Evolutionary conservation across 2,888 invertebrate genomes (phyloP).

Genomic region (Drosophila multiciliata): DNA sequence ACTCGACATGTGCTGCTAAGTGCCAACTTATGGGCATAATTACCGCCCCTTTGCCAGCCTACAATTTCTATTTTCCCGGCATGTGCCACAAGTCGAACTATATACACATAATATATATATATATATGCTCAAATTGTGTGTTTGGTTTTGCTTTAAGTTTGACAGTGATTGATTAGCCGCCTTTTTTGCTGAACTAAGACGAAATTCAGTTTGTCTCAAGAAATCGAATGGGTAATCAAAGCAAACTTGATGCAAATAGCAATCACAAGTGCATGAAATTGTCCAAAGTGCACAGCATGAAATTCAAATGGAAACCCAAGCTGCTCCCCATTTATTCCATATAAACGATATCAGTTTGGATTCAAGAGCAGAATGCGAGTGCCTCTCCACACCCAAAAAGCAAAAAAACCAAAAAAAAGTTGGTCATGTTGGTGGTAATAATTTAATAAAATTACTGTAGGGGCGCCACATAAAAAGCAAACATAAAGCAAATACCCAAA

Average conservation of each 20-base stretch:
- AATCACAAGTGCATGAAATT: background rate
- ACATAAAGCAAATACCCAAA: constrained; percentile 38
- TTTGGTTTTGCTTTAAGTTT: constrained; percentile 4
- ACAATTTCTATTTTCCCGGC: constrained; percentile 14
- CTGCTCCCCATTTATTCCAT: background rate
- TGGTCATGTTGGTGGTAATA: constrained; percentile 25
- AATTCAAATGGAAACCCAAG: background rate
- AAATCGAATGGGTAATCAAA: constrained; percentile 4
- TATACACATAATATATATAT: background rate
- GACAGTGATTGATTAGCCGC: constrained; percentile 64
- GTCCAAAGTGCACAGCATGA: background rate
- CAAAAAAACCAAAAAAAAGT: background rate
- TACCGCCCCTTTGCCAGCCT: constrained; percentile 41
- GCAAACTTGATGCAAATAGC: background rate
- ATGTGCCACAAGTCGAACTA: constrained; percentile 49
- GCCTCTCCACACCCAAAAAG: background rate
- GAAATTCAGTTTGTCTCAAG: background rate
- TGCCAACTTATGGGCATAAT: constrained; percentile 63
- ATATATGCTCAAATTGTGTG: background rate
- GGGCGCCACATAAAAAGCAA: constrained; percentile 45
- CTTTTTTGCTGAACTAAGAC: background rate
- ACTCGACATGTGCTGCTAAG: constrained; percentile 58
- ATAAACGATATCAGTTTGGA: background rate
- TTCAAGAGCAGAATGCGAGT: background rate
- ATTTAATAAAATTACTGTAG: constrained; percentile 57